Percentiles rank a stretch among this genome's conserved stretches.
phyloP scores from a whole-genome alignment of 2,113 vertebrate genomes.

The Trogon surrucura region DNA sequence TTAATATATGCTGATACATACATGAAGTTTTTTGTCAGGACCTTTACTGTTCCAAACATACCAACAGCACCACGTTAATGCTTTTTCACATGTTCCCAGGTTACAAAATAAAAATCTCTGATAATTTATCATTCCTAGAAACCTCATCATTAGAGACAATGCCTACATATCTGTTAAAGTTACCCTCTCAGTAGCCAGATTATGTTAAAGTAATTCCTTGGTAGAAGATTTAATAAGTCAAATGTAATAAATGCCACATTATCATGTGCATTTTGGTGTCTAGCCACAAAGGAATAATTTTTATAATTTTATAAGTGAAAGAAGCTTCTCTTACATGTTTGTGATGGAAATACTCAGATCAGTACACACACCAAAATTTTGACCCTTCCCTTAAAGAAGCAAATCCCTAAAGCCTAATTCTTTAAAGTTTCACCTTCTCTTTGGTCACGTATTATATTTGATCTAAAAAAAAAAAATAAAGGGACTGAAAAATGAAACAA shows the following conservation, averaged over 20 bases:
- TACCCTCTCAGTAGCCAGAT: background rate
- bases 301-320: background rate
- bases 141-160: background rate
- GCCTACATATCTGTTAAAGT: background rate
- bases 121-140: background rate
- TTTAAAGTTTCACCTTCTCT: background rate
- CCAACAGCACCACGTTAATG: accelerated
- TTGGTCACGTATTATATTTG: background rate
- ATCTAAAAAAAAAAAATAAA: background rate
- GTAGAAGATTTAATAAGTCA: background rate
- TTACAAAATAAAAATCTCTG: background rate
- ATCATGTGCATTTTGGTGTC: background rate
- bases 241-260: background rate
- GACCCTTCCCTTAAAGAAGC: background rate
- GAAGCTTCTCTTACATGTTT: background rate
- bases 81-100: background rate
- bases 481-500: background rate
- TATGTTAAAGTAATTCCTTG: background rate
- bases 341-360: background rate
- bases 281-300: background rate
- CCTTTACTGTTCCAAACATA: background rate
- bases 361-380: background rate
- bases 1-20: background rate
- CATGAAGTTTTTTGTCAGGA: background rate
- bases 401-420: background rate